A percentile compares a stretch with the other conserved stretches of the same genome.
phyloP scores from a whole-genome alignment of 2,888 invertebrate genomes.

The Megastigmus dorsalis region DNA sequence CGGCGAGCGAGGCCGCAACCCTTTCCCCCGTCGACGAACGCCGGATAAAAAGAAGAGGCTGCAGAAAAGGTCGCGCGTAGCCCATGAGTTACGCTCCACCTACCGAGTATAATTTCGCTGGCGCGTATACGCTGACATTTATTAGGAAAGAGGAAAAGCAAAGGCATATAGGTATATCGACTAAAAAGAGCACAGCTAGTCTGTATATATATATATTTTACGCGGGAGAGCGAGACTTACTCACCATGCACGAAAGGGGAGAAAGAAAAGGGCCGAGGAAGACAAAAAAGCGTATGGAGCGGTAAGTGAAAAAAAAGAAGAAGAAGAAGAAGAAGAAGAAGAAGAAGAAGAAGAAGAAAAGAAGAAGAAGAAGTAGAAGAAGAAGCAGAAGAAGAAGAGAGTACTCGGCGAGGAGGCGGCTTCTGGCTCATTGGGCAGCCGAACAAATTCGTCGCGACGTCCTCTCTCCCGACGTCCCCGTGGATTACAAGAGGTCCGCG shows the following conservation, averaged over 20 bases:
- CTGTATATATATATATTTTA: too few species aligned
- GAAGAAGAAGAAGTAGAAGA: conserved; percentile 52
- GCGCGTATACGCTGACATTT: conserved; percentile 1
- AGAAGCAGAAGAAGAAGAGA: conserved; percentile 52
- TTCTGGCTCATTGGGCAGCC: conserved; percentile 72
- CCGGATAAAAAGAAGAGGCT: neutral
- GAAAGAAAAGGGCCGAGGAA: too few species aligned
- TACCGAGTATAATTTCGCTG: conserved; percentile 1
- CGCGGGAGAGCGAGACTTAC: too few species aligned
- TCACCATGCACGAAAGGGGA: too few species aligned
- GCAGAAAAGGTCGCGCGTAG: neutral
- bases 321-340: too few species aligned
- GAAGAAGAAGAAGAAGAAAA: conserved; percentile 37
- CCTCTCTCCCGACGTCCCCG: conserved; percentile 58
- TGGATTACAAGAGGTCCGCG: conserved; percentile 58
- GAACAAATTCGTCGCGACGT: conserved; percentile 73
- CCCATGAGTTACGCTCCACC: conserved; percentile 6
- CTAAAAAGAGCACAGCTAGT: too few species aligned
- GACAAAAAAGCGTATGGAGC: too few species aligned
- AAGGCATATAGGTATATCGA: too few species aligned
- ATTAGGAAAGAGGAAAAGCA: conserved; percentile 25
- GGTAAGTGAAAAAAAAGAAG: too few species aligned
- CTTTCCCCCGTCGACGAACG: too few species aligned
- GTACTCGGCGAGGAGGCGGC: conserved; percentile 56
- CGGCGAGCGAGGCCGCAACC: too few species aligned